These are phyloP conservation scores for Amphimallon solstitiale DNA, from an alignment of 2,888 invertebrate species.

Conservation along the genomic window DNA sequence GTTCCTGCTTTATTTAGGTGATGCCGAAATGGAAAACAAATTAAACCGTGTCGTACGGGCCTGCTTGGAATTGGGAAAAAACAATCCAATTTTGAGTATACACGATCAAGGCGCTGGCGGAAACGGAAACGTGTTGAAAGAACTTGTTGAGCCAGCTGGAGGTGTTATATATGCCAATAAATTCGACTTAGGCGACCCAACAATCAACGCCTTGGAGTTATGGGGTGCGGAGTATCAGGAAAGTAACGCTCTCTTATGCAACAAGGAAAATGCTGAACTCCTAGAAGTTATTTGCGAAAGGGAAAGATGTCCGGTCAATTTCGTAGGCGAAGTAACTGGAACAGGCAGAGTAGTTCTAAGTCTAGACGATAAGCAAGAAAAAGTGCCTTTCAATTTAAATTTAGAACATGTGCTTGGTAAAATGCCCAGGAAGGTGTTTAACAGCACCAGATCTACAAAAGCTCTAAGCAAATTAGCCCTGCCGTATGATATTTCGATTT, in stretches of 20 bases:
- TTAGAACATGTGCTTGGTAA: conserved; percentile 89
- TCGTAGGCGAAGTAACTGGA: conserved; percentile 92
- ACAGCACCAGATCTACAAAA: conserved; percentile 58
- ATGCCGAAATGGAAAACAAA: conserved; percentile 99
- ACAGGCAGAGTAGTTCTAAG: conserved; percentile 76
- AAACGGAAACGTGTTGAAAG: conserved; percentile 96
- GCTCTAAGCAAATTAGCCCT: conserved; percentile 54
- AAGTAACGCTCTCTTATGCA: conserved; percentile 89
- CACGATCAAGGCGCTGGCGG: conserved; percentile 99
- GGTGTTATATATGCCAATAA: conserved; percentile 88
- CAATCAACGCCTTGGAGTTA: conserved; percentile 89
- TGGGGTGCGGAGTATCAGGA: conserved; percentile 99
- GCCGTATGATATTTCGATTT: conserved; percentile 70
- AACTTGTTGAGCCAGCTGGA: conserved; percentile 94
- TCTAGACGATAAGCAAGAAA: conserved; percentile 71
- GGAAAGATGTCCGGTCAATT: conserved; percentile 92
- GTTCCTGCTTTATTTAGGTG: conserved; percentile 64
- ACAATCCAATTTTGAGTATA: conserved; percentile 93
- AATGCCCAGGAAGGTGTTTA: conserved; percentile 81
- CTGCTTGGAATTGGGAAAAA: conserved; percentile 83
- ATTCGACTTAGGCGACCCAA: conserved; percentile 94
- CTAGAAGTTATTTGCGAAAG: conserved; percentile 80
- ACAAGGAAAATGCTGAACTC: conserved; percentile 70
- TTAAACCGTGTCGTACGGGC: conserved; percentile 92
- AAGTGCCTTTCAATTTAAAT: conserved; percentile 87